Conservation (phyloP, 2,888 invertebrate genomes). For the Serrognathus titanus region DNA sequence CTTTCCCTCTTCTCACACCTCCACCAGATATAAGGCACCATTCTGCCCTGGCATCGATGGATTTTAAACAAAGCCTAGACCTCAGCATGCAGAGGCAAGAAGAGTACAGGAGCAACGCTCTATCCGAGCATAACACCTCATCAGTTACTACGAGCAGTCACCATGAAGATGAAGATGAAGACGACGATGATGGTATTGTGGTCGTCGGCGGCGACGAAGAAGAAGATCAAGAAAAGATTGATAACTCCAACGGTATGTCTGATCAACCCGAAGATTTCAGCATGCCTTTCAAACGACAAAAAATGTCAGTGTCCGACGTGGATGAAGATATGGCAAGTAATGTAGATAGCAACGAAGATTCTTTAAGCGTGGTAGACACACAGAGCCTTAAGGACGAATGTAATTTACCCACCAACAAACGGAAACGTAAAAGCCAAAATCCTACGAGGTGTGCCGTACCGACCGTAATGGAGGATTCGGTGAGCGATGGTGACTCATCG, state of each 20-base stretch:
- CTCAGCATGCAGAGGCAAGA: slow-evolving; percentile 53
- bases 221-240: slow-evolving; percentile 43
- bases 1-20: slow-evolving; percentile 73
- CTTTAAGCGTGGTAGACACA: slow-evolving; percentile 54
- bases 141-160: slow-evolving; percentile 36
- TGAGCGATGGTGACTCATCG: slow-evolving; percentile 60
- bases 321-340: slow-evolving; percentile 58
- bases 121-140: slow-evolving; percentile 31
- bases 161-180: slow-evolving; percentile 52
- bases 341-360: slow-evolving; percentile 64
- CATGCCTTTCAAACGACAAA: slow-evolving; percentile 62
- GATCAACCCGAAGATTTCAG: slow-evolving; percentile 69
- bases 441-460: slow-evolving; percentile 75
- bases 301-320: slow-evolving; percentile 54
- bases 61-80: slow-evolving; percentile 64
- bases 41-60: slow-evolving; percentile 54
- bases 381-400: slow-evolving; percentile 56
- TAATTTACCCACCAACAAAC: slow-evolving; percentile 63
- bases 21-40: slow-evolving; percentile 65
- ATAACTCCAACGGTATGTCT: slow-evolving; percentile 44
- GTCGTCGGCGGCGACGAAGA: slow-evolving; percentile 69
- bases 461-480: slow-evolving; percentile 53
- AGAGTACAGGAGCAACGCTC: slow-evolving; percentile 42
- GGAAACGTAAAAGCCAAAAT: slow-evolving; percentile 86
- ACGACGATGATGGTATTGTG: slow-evolving; percentile 75